Base-by-base conservation (phyloP, 2,888 invertebrate genomes). In the Neoscelio sp. region DNA sequence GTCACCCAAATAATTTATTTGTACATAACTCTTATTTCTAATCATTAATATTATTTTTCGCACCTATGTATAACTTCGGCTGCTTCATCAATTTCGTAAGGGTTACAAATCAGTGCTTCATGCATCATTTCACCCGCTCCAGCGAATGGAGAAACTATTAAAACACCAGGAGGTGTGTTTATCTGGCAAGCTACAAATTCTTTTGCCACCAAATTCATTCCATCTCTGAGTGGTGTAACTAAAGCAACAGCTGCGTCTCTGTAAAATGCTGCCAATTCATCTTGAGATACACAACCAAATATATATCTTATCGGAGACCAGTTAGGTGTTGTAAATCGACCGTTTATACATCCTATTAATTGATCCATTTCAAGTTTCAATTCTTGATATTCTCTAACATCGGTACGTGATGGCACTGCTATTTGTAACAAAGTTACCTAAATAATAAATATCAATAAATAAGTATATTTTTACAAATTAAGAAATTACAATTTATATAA, bases 61-160 rank as follows among this genome's bases (percentile, higher is more conserved):
- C 86, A 94, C 93, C 95, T 94, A 89, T 97, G 96, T 83, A 96
- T 95, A 15, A 96, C 95, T 89, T 97, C 96, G 10, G 97, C 96
- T 1, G 96, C 96, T 82, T 95, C 95, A 84, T 96, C 95, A 52
- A 97, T 92, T 89, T 97, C 97, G 85, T 97, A 97, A 0, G 97
- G 97, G 90, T 97, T 97, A 88, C 96, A 96, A 54, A 96, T 94
- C 6, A 97, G 92, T 1, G 97, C 97, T 89, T 97, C 97, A 91
- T 97, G 97, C 97, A 97, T 97, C 93, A 96, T 97, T 90, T 97
- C 97, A 0, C 97, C 97, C 3, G 97, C 97, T 0, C 97, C 97
- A 67, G 97, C 97, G 88, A 97, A 97, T 0, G 97, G 97, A 0
- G 97, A 97, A 5, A 97, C 94, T 52, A 97, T 95, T 30, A 97